Base-by-base conservation (phyloP, 2,797 vertebrate genomes). In the Podargus strigoides region DNA sequence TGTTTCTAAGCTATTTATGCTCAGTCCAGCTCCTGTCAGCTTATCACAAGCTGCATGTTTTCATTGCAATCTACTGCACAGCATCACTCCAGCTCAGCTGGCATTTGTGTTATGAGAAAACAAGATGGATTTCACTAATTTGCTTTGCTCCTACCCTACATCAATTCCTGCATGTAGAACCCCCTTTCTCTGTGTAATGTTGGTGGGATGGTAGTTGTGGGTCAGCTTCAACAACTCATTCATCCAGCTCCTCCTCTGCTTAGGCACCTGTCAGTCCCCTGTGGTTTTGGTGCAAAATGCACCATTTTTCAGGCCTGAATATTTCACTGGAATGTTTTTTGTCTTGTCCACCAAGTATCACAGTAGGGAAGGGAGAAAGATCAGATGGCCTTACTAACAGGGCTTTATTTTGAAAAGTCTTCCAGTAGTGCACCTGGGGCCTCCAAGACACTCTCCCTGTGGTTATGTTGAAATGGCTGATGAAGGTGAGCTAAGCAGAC, bases 21-120 rank as follows among this genome's bases (percentile, higher is more conserved):
- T 78, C 91, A 80, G 81, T 73, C 87, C 76, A 81, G 90, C 69
- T 96, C 87, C 81, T 85, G 79, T 95, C 92, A 93, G 93, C 83
- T 97, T 93, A 93, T 92, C 96, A 93, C 74, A 59, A 72, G 56
- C 59, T 91, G 82, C 42, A 78, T 94, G 84, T 95, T 96, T 91
- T 95, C 89, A 95, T 27, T 94, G 89, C 74, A 93, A 91, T 95
- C 94, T 86, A 88, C 85, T 91, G 80, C 85, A 93, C 79, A 96
- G 92, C 87, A 96, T 62, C 92, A 87, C 62, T 88, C 66, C 91
- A 93, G 80, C 83, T 93, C 84, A 86, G 93, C 70, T 91, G 79
- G 94, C 72, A 77, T 64, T 85, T 88, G 39, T 58, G 88, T 84
- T 95, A 93, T 27, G 70, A 93, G 78, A 85, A 91, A 89, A 73